Evolutionary conservation across 2,888 invertebrate genomes (phyloP), one percentile per base, ranked within the genome.

Genomic region (Lasioglossum morio): DNA sequence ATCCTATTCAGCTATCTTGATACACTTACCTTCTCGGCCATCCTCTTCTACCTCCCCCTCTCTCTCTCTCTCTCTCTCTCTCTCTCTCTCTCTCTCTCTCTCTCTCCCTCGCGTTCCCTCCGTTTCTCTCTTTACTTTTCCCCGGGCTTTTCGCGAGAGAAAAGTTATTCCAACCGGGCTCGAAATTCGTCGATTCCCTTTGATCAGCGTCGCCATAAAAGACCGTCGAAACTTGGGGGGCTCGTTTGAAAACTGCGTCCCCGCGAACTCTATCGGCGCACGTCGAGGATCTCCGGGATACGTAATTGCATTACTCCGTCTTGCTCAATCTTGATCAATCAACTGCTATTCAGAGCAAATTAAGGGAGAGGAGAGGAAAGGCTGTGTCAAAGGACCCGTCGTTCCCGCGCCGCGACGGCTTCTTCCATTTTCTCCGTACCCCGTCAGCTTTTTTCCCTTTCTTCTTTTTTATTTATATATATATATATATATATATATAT

Each of bases 291-390:
- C 83, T 82, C 79, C 79, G 85, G 76, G 77, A 80, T 78, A 84
- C 79, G 87, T 88, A 90, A 90, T 90, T 84, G 85, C 86, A 63
- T 91, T 91, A 85, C 88, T 81, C 84, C 83, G 75, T 85, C 85
- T 88, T 85, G 85, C 87, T 87, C 91, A 83, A 89, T 89, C 87
- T 91, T 89, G 91, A 91, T 91, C 91, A 91, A 91, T 91, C 90
- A 91, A 88, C 88, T 34, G 91, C 89, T 89, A 91, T 91, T 91
- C 90, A 91, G 84, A 79, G 83, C 37, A 85, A 89, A 91, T 91
- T 91, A 91, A 83, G 87, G 85, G 70, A 30, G 75, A n/a, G 57
- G 57, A 57, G 34, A 63, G 83, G 73, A 81, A 81, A 72, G 69
- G 63, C 48, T 77, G 43, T 73, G 83, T 84, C 84, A 88, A 91